Evolutionary conservation across 2,113 vertebrate species (phyloP), one percentile per base, ranked within the genome.

Genomic region (Pyrgilauda ruficollis): DNA sequence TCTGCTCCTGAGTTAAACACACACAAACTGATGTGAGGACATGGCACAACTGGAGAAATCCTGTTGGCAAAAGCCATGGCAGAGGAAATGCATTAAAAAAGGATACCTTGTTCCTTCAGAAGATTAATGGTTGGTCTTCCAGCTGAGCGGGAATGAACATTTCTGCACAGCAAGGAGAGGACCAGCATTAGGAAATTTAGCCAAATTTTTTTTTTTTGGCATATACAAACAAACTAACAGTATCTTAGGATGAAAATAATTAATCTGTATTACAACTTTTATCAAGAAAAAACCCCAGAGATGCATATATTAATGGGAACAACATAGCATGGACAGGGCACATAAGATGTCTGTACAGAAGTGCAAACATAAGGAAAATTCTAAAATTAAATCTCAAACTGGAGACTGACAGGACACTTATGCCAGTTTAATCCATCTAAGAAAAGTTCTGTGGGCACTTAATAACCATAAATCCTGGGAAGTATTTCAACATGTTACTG

Each of bases 141-240:
- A 84, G 99, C 99, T 91, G 99, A 99, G 31, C 99, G 98, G 27
- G 99, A 99, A 92, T 99, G 99, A 43, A 99, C 99, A 97, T 99
- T 99, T 97, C 99, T 99, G 97, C 67, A 92, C n/a, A 91, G 95
- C 52, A 96, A 89, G 91, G 41, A 96, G 47, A 88, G 37, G 62
- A 17, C 20, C 1, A 2, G n/a, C 43, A 78, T 94, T 73, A 96
- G 70, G 20, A 78, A 84, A 88, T 73, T 31, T 33, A 86, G 21
- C 9, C 59, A 87, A 87, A 62, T 6, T 20, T 26, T 49, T 46
- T 37, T 49, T 37, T 37, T 70, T 81, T 33, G 15, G 14, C 59
- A 68, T 81, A 79, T 31, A 70, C 5, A 46, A 50, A 64, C 3
- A 3, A 86, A 70, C 15, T 44, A 74, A 85, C 17, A 86, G 46